Base-by-base conservation (phyloP, 2,888 invertebrate species). In the Hoplodrina ambigua region DNA sequence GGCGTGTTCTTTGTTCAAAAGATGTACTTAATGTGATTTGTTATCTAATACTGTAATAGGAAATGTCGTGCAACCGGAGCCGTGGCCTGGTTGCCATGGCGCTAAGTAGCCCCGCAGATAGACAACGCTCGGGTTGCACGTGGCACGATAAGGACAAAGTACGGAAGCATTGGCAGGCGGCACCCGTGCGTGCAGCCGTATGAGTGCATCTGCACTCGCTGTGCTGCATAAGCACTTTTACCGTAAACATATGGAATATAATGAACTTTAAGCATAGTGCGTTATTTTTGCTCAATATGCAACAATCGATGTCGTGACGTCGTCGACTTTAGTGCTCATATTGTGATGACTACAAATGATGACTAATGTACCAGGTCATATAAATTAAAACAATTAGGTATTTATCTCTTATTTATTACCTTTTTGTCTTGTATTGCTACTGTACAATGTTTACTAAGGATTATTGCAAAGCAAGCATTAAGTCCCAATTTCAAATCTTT, bases 21-120 rank as follows among this genome's bases (percentile, higher is more conserved):
- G 54, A 20, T 62, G 19, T 56, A 46, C 46, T 46, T 17, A 61
- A 68, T 68, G 37, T 73, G 66, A 70, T 57, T 52, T 75, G 64
- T 73, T 73, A 81, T 78, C 56, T 73, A 75, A 64, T 67, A 62
- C 50, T 77, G 75, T 76, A 78, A 85, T 85, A 86, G 81, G 85
- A 87, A 85, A 78, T 84, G 71, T 68, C 53, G 52, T 82, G 88
- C 69, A 88, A 90, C 81, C 57, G 71, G 88, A 91, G 71, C 69
- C 72, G 65, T 50, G 70, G 65, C 65, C 52, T 78, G 62, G 91
- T 93, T 92, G 89, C 91, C 83, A 92, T 90, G 92, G 91, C 91
- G 90, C 88, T 85, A 85, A 75, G 63, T 65, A 66, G 69, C 49
- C 25, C 30, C 55, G 71, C 72, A 68, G 75, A 57, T 57, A 66